Evolutionary conservation across 2,113 vertebrate genomes (phyloP), one percentile per base, ranked within the genome.

Genomic region (Loxodonta africana): DNA sequence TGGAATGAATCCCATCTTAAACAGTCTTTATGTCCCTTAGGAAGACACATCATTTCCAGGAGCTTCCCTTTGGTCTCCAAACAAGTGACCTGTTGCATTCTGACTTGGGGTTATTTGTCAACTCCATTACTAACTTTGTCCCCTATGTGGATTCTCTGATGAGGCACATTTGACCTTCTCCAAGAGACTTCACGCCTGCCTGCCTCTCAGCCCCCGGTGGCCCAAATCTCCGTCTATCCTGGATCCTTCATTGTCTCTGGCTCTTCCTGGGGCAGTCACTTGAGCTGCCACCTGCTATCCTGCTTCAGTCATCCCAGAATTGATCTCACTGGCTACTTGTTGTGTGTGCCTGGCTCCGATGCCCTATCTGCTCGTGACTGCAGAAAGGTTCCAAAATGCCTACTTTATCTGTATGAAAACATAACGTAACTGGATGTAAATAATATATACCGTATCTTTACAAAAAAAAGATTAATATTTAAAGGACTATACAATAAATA

Each of bases 391-490:
- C 67, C 74, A 23, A 30, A 30, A 51, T 83, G 91, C 65, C 65
- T 93, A 69, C 44, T 96, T 96, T 53, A 89, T 89, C 83, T 74
- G 51, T 69, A 88, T 48, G 90, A 95, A 96, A 95, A 91, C 94
- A 95, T 82, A 96, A 96, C 65, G 80, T 83, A 86, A 89, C 67
- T 0, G 14, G 80, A 95, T 96, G 96, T 98, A 97, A 98, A 97
- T 97, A 97, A 98, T 97, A 97, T 96, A 97, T 96, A 96, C 82
- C 78, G 62, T 95, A 94, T 91, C 88, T 97, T 98, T 97, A 95
- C 83, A 92, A 86, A 95, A 97, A 94, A 93, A 91, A 60, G 85
- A 80, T 98, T 92, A 97, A 98, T 97, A 97, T 97, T 98, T 98
- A 94, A 98, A 94, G 78, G 88, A 26, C 37, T 95, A 95, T 85